Conservation (phyloP, 2,888 invertebrate species). For the Hyles lineata region DNA sequence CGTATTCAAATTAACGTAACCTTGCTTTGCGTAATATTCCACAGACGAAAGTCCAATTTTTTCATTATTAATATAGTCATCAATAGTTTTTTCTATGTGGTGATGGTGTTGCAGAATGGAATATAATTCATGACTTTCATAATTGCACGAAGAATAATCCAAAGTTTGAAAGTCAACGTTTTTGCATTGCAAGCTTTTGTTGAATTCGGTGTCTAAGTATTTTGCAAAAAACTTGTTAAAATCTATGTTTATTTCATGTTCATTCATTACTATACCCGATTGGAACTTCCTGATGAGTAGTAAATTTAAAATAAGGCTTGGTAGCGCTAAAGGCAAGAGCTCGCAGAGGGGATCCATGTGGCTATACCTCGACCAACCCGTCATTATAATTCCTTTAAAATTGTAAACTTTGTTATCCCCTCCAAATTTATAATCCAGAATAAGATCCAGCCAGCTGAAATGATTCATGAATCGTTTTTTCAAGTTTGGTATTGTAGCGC, state of each 20-base stretch:
- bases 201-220: constrained; percentile 47
- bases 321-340: constrained; percentile 85
- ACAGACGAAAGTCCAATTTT: constrained; percentile 33
- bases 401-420: constrained; percentile 50
- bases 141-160: constrained; percentile 48
- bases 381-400: constrained; percentile 88
- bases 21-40: constrained; percentile 50
- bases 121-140: constrained; percentile 49
- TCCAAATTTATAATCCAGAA: constrained; percentile 77
- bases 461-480: constrained; percentile 89
- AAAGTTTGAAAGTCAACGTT: constrained; percentile 37
- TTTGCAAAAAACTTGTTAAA: constrained; percentile 45
- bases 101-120: constrained; percentile 40
- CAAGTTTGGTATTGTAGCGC: constrained; percentile 82
- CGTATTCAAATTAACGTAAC: constrained; percentile 45
- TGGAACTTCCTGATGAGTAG: constrained; percentile 70
- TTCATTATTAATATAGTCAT: constrained; percentile 38
- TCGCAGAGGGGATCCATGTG: constrained; percentile 88
- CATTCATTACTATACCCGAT: constrained; percentile 41
- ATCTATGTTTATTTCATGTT: constrained; percentile 33
- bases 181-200: constrained; percentile 46
- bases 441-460: constrained; percentile 87
- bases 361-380: constrained; percentile 90
- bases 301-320: constrained; percentile 86
- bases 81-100: constrained; percentile 37